Evolutionary conservation across 2,888 invertebrate species (phyloP).

Genomic region (Leptinotarsa tumamoca): DNA sequence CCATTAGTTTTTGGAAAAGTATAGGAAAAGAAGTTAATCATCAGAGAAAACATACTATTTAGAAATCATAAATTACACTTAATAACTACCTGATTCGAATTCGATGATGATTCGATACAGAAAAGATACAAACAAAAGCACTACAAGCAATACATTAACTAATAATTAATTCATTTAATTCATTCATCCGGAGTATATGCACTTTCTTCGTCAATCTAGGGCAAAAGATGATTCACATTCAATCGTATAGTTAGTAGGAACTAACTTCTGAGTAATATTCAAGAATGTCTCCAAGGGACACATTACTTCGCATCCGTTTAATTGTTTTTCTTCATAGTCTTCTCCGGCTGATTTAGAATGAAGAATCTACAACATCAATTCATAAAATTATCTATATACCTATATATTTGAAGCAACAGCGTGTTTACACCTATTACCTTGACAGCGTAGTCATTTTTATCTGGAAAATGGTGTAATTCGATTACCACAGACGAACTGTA

Average conservation of each 20-base stretch:
- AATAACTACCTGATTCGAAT: no score
- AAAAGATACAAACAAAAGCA: no score
- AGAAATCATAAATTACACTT: no score
- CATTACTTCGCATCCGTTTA: conserved; percentile 57
- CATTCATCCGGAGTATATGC: no score
- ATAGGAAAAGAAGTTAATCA: no score
- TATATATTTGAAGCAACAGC: no score
- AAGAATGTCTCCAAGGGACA: conserved; percentile 59
- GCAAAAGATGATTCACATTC: conserved; percentile 58
- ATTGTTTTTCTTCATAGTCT: conserved; percentile 51
- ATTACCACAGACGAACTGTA: conserved; percentile 60
- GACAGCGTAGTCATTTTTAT: conserved; percentile 54
- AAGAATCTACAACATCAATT: conserved; percentile 53
- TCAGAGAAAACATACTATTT: no score
- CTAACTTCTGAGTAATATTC: conserved; percentile 52
- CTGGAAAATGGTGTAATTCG: conserved; percentile 56
- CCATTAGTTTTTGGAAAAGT: no score
- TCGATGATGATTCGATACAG: no score
- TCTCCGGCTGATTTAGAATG: conserved; percentile 55
- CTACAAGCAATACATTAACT: no score
- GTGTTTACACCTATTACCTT: conserved; percentile 45
- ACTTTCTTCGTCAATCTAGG: conserved; percentile 45
- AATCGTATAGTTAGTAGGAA: conserved; percentile 60
- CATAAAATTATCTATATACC: neutral
- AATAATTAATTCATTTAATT: no score